Base-by-base conservation (phyloP, 2,113 vertebrate genomes). In the Theropithecus gelada region DNA sequence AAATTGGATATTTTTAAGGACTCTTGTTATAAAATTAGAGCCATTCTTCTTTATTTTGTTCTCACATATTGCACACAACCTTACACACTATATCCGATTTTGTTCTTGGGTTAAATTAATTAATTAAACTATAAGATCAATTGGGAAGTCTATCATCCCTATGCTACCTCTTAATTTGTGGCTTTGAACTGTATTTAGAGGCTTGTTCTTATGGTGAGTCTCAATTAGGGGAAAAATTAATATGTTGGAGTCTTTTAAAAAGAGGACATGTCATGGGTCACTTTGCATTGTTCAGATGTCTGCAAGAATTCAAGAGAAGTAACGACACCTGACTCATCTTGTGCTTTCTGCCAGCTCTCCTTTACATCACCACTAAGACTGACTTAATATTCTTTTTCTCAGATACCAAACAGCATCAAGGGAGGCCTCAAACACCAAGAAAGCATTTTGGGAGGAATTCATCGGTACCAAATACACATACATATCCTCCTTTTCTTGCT, bases 341-440 rank as follows among this genome's bases (percentile, higher is more conserved):
- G 38, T 38, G 11, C 3, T 72, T 90, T 78, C 96, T 97, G 64
- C 80, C 96, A 72, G 50, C 94, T 98, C 94, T 97, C 8, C 4
- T 92, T 95, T 88, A 11, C 16, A 35, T 96, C 45, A 48, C 38
- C n/a, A 45, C 32, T 5, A 70, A 68, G 13, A 38, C 43, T 80
- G 32, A 92, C 86, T 93, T 81, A 59, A 40, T 43, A 73, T 30
- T 88, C 52, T 84, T 45, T 75, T 93, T 20, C 45, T 72, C 64
- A 59, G 18, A 64, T 10, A 93, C 18, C 9, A 80, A 80, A 93
- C 13, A 25, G n/a, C n/a, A 81, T 40, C 27, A 38, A 52, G 30
- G 70, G 40, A 79, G 48, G 18, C 30, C 82, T 92, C 57, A 87
- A 61, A 66, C 0, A 9, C 13, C 12, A 1, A 8, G n/a, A n/a